phyloP scores from a whole-genome alignment of 1,140 invertebrate species.

The Neotoxoptera formosana region DNA sequence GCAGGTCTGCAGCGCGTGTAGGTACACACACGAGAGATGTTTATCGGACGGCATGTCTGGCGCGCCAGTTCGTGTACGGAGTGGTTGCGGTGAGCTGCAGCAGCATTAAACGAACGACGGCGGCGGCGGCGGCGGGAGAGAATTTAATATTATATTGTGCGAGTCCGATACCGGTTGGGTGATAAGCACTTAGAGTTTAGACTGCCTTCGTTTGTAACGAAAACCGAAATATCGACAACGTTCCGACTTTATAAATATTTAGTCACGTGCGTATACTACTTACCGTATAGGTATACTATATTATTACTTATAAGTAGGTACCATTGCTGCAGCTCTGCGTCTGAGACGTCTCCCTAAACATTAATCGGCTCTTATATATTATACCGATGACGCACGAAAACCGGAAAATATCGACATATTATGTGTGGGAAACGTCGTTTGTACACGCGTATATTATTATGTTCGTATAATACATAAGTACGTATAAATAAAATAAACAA shows the following conservation, averaged over 20 bases:
- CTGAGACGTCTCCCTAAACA: not conserved
- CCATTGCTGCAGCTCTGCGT: not conserved
- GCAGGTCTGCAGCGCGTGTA: not conserved
- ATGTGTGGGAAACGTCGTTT: not conserved
- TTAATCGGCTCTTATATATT: not conserved
- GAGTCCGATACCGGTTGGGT: conserved; percentile 18
- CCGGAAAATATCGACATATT: not conserved
- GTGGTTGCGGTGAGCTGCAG: not conserved
- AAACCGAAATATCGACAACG: not conserved
- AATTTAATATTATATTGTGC: not conserved
- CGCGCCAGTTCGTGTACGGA: conserved; percentile 14
- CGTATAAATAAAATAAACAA: not conserved
- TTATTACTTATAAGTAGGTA: conserved; percentile 13
- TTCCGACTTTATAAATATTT: not conserved
- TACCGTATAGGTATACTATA: too few relatives aligned
- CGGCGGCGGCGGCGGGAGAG: too few relatives aligned
- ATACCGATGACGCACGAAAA: not conserved
- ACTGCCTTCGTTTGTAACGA: not conserved
- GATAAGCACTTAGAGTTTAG: conserved; percentile 1
- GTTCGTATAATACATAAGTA: not conserved
- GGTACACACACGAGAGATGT: conserved; percentile 21
- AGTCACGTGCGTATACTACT: not conserved
- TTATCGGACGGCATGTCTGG: conserved; percentile 49
- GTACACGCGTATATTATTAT: not conserved
- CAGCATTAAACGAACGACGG: not conserved